These are phyloP conservation scores for Muscidifurax raptorellus DNA, from an alignment of 1,140 invertebrate species.

Conservation along the genomic window DNA sequence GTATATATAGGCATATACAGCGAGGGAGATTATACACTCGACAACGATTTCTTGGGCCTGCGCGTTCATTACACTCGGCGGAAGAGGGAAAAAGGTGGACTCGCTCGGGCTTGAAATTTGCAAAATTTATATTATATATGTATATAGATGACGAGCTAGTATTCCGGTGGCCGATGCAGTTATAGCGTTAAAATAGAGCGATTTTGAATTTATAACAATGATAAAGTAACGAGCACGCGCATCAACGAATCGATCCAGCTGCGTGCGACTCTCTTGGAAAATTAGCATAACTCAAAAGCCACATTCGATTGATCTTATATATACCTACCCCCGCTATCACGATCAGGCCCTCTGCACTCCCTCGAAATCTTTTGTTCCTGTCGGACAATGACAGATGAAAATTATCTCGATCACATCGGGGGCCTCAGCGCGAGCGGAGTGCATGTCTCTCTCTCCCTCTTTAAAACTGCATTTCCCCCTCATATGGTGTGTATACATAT, in stretches of 20 bases:
- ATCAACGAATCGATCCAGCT: too few relatives aligned
- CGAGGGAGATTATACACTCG: constrained; percentile 41
- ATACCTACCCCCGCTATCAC: neutral
- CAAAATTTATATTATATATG: constrained; percentile 22
- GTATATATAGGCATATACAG: too few relatives aligned
- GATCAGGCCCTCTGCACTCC: neutral
- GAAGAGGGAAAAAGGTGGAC: neutral
- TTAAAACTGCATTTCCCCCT: constrained; percentile 1
- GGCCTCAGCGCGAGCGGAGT: neutral
- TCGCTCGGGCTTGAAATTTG: constrained; percentile 29
- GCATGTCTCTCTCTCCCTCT: neutral
- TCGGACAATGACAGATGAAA: constrained; percentile 25
- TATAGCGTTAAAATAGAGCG: too few relatives aligned
- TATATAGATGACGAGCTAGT: too few relatives aligned
- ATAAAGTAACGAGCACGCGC: too few relatives aligned
- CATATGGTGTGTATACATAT: too few relatives aligned
- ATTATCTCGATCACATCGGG: constrained; percentile 3
- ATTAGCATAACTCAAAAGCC: too few relatives aligned
- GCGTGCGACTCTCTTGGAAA: too few relatives aligned
- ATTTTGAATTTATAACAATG: too few relatives aligned
- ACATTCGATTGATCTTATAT: neutral
- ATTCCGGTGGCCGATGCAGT: constrained; percentile 2
- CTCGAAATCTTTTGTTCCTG: constrained; percentile 18
- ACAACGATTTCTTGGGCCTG: constrained; percentile 33
- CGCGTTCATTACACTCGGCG: constrained; percentile 28